Evolutionary conservation across 64 coral and sea anemone genomes (phyloP).

Genomic region (Cladopsammia gracilis): DNA sequence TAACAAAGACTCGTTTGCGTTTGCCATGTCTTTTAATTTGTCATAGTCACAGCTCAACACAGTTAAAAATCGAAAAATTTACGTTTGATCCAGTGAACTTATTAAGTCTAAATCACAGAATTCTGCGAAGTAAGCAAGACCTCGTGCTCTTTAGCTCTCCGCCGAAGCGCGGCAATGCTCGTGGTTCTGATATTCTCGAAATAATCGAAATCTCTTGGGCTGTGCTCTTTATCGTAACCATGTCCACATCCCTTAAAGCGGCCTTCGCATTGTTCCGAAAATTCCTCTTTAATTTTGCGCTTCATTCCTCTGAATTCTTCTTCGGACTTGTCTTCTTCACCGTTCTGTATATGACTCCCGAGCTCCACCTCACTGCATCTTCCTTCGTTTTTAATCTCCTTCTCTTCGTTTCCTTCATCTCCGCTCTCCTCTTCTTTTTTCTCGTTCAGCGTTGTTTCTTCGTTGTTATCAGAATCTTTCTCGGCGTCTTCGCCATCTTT

Average conservation of each 20-base stretch:
- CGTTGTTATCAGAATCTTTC: constrained; percentile 61
- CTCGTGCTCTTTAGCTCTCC: constrained; percentile 93
- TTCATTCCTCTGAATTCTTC: constrained; percentile 11
- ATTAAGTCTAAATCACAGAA: not conserved
- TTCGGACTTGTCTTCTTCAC: not conserved
- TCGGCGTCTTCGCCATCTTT: constrained; percentile 52
- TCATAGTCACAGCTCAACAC: not conserved
- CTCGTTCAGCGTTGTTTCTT: constrained; percentile 61
- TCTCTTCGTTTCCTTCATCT: not conserved
- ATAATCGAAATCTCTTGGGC: constrained; percentile 56
- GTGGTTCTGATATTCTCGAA: constrained; percentile 81
- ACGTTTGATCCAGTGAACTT: not conserved
- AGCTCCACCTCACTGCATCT: not conserved
- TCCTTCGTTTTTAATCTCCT: not conserved
- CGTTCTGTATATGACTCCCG: not conserved
- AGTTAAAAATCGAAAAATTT: not conserved
- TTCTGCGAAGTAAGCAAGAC: constrained; percentile 33
- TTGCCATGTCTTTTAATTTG: not conserved
- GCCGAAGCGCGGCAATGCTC: constrained; percentile 90
- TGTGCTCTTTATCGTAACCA: constrained; percentile 49
- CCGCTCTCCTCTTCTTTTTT: not conserved
- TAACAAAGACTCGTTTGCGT: not conserved
- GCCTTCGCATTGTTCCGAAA: constrained; percentile 21
- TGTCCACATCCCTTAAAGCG: constrained; percentile 1
- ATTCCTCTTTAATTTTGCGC: constrained; percentile 69